Evolutionary conservation across 2,113 vertebrate species (phyloP).

Genomic region (Phylloscopus trochilus): DNA sequence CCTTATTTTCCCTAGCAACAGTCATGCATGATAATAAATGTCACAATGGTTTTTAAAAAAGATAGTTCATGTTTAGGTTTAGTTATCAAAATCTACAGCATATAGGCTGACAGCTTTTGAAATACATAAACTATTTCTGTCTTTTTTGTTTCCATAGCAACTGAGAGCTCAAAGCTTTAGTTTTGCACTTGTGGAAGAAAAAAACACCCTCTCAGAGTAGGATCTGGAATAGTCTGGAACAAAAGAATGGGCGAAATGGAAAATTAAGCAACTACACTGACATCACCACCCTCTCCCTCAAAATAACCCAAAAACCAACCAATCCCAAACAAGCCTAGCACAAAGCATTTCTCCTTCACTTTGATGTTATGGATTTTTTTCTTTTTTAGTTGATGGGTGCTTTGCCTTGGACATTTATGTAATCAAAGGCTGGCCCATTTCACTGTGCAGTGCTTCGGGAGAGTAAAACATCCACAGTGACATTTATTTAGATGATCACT

Average conservation of each 20-base stretch:
- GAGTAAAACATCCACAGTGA: background rate
- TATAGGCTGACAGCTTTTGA: conserved; percentile 80
- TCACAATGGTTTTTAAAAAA: conserved; percentile 41
- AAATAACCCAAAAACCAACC: background rate
- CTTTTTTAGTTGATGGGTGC: background rate
- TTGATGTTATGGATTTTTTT: background rate
- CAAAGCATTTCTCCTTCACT: background rate
- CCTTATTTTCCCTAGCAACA: conserved; percentile 64
- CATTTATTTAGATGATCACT: background rate
- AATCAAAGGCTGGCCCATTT: background rate
- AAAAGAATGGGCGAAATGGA: conserved; percentile 64
- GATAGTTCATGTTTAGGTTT: conserved; percentile 72
- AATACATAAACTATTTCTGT: conserved; percentile 80
- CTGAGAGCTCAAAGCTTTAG: conserved; percentile 75
- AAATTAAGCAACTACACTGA: conserved; percentile 40
- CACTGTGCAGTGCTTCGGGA: background rate
- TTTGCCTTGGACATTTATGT: conserved; percentile 4
- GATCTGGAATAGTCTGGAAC: conserved; percentile 71
- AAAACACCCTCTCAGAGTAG: conserved; percentile 42
- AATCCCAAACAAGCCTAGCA: background rate
- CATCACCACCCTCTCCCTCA: background rate
- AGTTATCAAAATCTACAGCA: conserved; percentile 79
- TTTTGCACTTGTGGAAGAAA: conserved; percentile 66
- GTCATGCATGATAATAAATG: conserved; percentile 49
- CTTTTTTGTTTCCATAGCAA: conserved; percentile 80